Evolutionary conservation across 2,888 invertebrate species (phyloP).

Genomic region (Cosmia trapezina): DNA sequence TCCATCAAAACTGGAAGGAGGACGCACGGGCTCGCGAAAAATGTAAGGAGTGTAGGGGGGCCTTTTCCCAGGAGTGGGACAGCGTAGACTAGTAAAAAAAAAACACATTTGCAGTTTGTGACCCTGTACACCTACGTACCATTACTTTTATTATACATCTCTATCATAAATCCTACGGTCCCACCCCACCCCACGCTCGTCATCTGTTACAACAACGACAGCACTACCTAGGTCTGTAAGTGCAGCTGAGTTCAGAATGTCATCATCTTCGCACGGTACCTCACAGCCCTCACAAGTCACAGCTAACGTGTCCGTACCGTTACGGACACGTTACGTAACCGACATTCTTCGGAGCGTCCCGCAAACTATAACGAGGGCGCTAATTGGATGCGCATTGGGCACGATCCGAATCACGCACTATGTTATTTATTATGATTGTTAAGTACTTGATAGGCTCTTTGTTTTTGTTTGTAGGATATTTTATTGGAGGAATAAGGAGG

Average conservation of each 20-base stretch:
- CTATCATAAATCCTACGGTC: neutral
- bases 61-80: no score
- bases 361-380: slow-evolving; percentile 53
- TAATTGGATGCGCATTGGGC: slow-evolving; percentile 56
- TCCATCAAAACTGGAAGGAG: no score
- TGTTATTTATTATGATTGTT: slow-evolving; percentile 52
- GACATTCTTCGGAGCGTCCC: slow-evolving; percentile 62
- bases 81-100: neutral
- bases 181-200: neutral
- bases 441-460: slow-evolving; percentile 28
- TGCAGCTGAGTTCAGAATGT: slow-evolving; percentile 44
- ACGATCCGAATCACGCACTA: slow-evolving; percentile 52
- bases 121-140: neutral
- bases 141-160: neutral
- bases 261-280: slow-evolving; percentile 54
- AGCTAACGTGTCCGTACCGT: slow-evolving; percentile 46
- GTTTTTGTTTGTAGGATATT: slow-evolving; percentile 22
- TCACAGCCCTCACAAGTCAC: slow-evolving; percentile 22
- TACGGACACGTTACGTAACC: slow-evolving; percentile 60
- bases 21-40: no score
- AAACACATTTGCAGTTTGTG: neutral
- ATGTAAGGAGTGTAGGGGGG: no score
- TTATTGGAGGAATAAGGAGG: neutral
- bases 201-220: neutral
- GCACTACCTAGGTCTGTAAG: neutral